Evolutionary conservation across 2,888 invertebrate species (phyloP).

Genomic region (Panzeria rudis): DNA sequence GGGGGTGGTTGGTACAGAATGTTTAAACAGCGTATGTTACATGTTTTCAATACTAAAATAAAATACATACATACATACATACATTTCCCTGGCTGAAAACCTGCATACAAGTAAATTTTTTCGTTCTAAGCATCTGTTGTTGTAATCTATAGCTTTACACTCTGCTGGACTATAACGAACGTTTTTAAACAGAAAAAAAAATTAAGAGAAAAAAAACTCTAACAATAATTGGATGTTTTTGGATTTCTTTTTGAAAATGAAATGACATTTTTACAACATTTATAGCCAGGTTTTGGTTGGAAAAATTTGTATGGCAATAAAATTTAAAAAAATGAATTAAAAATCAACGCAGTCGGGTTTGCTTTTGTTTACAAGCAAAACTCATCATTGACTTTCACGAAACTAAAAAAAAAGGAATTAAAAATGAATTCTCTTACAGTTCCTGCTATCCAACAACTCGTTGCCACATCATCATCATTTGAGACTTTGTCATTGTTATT

Average conservation of each 20-base stretch:
- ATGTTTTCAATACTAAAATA: conserved; percentile 59
- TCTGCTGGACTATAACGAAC: conserved; percentile 64
- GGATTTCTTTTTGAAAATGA: conserved; percentile 3
- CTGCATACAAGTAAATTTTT: conserved; percentile 30
- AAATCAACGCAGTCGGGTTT: conserved; percentile 56
- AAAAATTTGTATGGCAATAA: conserved; percentile 19
- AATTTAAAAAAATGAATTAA: conserved; percentile 1
- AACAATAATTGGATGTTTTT: conserved; percentile 54
- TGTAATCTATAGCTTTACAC: conserved; percentile 73
- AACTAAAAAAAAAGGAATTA: conserved; percentile 24
- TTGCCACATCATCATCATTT: conserved; percentile 58
- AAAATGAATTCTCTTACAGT: conserved; percentile 15
- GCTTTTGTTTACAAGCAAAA: conserved; percentile 51
- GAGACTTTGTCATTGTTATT: conserved; percentile 28
- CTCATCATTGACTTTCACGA: conserved; percentile 51
- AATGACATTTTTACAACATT: conserved; percentile 62
- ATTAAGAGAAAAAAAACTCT: conserved; percentile 30
- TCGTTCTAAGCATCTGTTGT: conserved; percentile 66
- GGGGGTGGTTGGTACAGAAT: neutral
- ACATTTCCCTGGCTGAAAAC: conserved; percentile 53
- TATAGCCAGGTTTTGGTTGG: conserved; percentile 4
- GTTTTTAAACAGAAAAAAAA: conserved; percentile 19
- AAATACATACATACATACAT: too few relatives aligned
- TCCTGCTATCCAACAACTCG: conserved; percentile 8
- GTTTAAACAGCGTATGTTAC: conserved; percentile 53